These are phyloP conservation scores for Babylonia areolata DNA, from an alignment of 1,140 invertebrate species.

Conservation along the genomic window DNA sequence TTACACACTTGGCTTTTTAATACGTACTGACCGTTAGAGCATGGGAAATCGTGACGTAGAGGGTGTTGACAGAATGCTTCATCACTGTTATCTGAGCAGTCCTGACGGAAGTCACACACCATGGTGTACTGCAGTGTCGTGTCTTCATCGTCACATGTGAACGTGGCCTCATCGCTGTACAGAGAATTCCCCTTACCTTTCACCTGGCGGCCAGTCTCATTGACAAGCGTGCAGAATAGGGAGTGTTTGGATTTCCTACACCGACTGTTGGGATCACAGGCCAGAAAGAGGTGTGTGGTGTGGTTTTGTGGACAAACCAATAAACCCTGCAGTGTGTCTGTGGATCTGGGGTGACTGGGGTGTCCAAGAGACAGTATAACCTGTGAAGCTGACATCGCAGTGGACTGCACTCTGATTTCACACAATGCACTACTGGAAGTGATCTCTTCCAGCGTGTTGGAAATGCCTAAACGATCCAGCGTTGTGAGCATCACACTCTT, in stretches of 20 bases:
- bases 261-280: neutral
- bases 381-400: neutral
- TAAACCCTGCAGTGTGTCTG: neutral
- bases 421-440: neutral
- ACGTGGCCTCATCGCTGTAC: neutral
- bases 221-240: neutral
- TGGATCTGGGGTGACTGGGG: neutral
- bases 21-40: conserved; percentile 17
- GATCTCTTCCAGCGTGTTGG: neutral
- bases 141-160: neutral
- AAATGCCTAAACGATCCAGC: neutral
- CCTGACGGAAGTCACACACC: conserved; percentile 21
- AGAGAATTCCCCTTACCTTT: neutral
- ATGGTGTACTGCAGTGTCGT: conserved; percentile 1
- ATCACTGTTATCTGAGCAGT: conserved; percentile 6
- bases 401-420: neutral
- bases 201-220: neutral
- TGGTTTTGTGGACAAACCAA: neutral
- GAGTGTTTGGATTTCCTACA: neutral
- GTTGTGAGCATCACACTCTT: neutral
- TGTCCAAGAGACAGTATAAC: neutral
- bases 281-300: neutral
- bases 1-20: neutral
- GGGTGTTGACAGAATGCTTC: neutral
- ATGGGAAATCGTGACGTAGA: neutral